Percentiles rank a stretch among this genome's conserved stretches.
phyloP scores from a whole-genome alignment of 2,888 invertebrate species.

The Microchrysa polita region DNA sequence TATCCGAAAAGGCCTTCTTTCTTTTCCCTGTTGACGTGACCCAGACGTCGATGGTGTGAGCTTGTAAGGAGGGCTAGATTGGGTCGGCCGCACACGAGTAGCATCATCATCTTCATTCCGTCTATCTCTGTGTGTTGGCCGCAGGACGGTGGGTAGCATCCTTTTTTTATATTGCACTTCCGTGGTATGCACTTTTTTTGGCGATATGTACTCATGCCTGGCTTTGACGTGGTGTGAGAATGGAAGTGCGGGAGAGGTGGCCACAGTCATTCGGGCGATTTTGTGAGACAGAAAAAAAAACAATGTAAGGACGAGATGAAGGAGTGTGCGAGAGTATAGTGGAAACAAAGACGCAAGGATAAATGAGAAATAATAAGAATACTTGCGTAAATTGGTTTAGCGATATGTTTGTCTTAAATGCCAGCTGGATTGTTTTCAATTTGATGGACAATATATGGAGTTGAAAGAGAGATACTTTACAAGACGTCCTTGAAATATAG shows the following conservation, averaged over 20 bases:
- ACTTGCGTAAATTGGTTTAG: conserved; percentile 20
- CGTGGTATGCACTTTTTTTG: conserved; percentile 35
- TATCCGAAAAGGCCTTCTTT: conserved; percentile 44
- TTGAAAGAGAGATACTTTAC: too few species aligned
- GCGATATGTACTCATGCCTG: background rate
- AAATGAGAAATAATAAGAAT: conserved; percentile 28
- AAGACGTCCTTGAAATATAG: too few species aligned
- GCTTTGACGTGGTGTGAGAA: too few species aligned
- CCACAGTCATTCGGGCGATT: too few species aligned
- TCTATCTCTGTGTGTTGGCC: conserved; percentile 19
- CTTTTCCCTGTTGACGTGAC: conserved; percentile 53
- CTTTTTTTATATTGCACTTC: conserved; percentile 37
- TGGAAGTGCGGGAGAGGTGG: too few species aligned
- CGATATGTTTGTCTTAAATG: background rate
- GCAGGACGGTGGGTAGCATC: background rate
- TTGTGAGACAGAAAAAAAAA: background rate
- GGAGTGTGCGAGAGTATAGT: background rate
- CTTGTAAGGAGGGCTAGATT: too few species aligned
- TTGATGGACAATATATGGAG: too few species aligned
- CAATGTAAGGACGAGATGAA: background rate
- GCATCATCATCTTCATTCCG: conserved; percentile 26
- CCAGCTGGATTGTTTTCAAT: background rate
- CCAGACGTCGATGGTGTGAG: conserved; percentile 53
- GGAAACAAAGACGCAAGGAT: background rate
- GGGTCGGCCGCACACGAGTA: conserved; percentile 49